These are phyloP conservation scores for Bradypodion pumilum DNA, from an alignment of 2,797 vertebrate genomes.

Conservation along the genomic window DNA sequence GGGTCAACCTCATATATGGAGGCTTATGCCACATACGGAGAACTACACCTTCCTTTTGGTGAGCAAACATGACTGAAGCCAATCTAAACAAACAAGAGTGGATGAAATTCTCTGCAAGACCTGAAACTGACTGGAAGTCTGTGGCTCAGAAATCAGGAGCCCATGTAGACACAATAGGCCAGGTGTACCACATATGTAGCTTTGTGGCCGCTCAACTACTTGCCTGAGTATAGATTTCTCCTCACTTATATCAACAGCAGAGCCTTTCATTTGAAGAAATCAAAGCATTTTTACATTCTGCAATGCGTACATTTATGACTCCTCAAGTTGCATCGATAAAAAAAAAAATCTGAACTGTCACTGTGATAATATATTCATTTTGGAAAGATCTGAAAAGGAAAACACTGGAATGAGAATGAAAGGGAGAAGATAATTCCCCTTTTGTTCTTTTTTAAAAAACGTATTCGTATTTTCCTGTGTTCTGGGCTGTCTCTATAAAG, in stretches of 20 bases:
- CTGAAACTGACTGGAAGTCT: neutral
- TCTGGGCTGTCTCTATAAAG: slow-evolving; percentile 80
- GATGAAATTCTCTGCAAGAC: neutral
- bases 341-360: slow-evolving; percentile 48
- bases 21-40: neutral
- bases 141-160: neutral
- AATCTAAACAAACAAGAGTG: slow-evolving; percentile 4
- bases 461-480: slow-evolving; percentile 70
- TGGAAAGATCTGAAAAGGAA: slow-evolving; percentile 62
- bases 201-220: neutral
- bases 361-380: slow-evolving; percentile 56
- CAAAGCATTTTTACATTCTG: slow-evolving; percentile 20
- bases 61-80: neutral
- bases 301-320: slow-evolving; percentile 24
- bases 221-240: slow-evolving; percentile 21
- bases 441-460: slow-evolving; percentile 80
- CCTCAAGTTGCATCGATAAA: slow-evolving; percentile 32
- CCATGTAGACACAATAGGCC: neutral
- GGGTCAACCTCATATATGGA: neutral
- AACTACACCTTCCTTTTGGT: neutral
- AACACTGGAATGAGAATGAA: slow-evolving; percentile 54
- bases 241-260: slow-evolving; percentile 50
- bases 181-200: neutral
- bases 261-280: slow-evolving; percentile 49
- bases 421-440: slow-evolving; percentile 78